These are phyloP conservation scores for Athene cunicularia DNA, from an alignment of 2,113 vertebrate species.

Conservation along the genomic window DNA sequence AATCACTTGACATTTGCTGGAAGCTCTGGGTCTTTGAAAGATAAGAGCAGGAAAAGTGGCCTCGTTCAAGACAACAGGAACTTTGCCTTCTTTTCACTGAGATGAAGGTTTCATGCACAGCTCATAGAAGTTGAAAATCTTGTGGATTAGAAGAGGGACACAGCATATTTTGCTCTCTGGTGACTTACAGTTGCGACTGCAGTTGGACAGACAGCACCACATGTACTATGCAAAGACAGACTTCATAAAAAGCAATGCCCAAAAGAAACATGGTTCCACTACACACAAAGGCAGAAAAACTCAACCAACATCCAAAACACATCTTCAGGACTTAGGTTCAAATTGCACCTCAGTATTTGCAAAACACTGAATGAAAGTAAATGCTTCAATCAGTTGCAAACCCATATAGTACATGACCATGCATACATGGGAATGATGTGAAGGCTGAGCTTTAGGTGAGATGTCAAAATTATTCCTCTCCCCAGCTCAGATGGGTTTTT, in stretches of 20 bases:
- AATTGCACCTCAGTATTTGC: neutral
- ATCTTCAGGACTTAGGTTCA: neutral
- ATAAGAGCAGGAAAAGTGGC: fast-evolving
- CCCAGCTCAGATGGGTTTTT: neutral
- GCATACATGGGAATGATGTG: fast-evolving
- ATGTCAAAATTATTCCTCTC: neutral
- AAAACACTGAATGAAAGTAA: neutral
- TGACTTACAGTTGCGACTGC: neutral
- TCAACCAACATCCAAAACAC: neutral
- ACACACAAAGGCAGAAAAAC: neutral
- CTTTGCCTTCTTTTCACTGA: neutral
- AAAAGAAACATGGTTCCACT: neutral
- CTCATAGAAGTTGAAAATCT: neutral
- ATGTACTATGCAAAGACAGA: fast-evolving
- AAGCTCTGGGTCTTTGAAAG: neutral
- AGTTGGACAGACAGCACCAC: neutral
- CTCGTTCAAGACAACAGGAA: neutral
- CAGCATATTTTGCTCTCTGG: neutral
- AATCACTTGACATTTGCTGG: neutral
- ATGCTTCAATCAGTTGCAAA: neutral
- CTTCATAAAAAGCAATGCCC: neutral
- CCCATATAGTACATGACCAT: fast-evolving
- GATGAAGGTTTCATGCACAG: fast-evolving
- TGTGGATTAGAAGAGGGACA: neutral
- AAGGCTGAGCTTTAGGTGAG: neutral